Conservation (phyloP, 1,140 invertebrate species). For the Cotesia chilonis region DNA sequence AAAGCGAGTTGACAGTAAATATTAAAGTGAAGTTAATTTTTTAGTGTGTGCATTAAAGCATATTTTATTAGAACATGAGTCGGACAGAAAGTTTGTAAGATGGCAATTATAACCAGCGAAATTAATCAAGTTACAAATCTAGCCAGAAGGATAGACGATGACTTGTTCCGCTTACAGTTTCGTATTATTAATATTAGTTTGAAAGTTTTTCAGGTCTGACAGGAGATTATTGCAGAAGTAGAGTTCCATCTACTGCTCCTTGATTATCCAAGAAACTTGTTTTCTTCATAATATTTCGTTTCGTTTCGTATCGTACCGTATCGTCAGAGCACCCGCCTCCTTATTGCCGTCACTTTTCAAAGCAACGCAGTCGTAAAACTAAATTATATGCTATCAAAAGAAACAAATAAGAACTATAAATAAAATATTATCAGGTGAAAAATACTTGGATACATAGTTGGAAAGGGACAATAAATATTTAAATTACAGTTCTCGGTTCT, state of each 20-base stretch:
- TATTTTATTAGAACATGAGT: too few species aligned
- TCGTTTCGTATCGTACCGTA: constrained; percentile 4
- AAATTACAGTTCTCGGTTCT: too few species aligned
- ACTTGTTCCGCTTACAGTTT: constrained; percentile 20
- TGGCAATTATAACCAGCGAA: constrained; percentile 27
- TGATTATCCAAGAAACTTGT: constrained; percentile 27
- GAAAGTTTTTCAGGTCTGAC: constrained; percentile 26
- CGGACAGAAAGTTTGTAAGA: background rate
- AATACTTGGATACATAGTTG: background rate
- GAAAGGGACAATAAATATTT: too few species aligned
- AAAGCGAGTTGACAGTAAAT: too few species aligned
- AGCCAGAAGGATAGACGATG: constrained; percentile 11
- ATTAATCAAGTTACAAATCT: constrained; percentile 32
- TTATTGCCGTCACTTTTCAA: background rate
- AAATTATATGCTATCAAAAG: constrained; percentile 24
- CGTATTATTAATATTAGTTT: constrained; percentile 30
- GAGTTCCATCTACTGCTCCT: constrained; percentile 10
- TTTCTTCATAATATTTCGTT: constrained; percentile 27
- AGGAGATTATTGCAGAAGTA: constrained; percentile 29
- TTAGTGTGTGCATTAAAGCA: too few species aligned
- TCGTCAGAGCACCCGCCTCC: background rate
- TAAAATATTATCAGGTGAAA: constrained; percentile 3
- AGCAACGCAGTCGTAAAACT: constrained; percentile 9
- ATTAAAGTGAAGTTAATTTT: too few species aligned
- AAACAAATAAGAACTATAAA: constrained; percentile 8